These are phyloP conservation scores for Dermochelys coriacea DNA, from an alignment of 2,797 vertebrate genomes.

Conservation along the genomic window DNA sequence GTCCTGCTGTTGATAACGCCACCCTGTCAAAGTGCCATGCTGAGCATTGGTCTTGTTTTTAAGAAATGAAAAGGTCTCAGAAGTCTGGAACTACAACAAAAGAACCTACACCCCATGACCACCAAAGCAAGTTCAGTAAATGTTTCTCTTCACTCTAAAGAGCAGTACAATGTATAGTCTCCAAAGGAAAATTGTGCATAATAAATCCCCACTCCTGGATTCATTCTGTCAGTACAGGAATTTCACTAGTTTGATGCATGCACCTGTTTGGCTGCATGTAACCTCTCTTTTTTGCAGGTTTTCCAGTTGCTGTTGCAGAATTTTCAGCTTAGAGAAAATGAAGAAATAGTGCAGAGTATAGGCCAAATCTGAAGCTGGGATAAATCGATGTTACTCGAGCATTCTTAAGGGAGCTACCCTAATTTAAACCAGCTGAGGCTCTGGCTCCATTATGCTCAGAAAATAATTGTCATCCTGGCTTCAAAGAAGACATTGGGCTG, in stretches of 20 bases:
- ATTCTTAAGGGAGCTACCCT: background rate
- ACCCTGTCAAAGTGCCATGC: rapidly evolving
- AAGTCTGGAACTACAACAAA: background rate
- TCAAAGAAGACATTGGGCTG: background rate
- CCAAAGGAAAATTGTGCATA: rapidly evolving
- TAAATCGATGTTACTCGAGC: background rate
- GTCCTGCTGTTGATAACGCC: background rate
- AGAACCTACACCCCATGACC: background rate
- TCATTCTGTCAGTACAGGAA: rapidly evolving
- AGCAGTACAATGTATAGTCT: background rate
- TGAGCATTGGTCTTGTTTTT: background rate
- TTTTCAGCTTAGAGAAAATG: background rate
- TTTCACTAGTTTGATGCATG: background rate
- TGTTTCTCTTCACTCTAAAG: background rate
- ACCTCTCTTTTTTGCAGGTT: background rate
- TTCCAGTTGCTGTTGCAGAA: background rate
- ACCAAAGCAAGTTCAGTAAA: background rate
- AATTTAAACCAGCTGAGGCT: constrained; percentile 38
- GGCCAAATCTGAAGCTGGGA: constrained; percentile 31
- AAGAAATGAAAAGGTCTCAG: background rate
- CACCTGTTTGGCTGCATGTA: rapidly evolving
- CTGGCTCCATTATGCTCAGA: background rate
- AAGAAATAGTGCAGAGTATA: background rate
- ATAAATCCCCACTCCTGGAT: rapidly evolving
- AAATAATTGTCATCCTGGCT: constrained; percentile 28